A percentile compares a stretch with the other conserved stretches of the same genome.
Evolutionary conservation across 2,113 vertebrate genomes (phyloP).

Genomic region (Grallaria varia): DNA sequence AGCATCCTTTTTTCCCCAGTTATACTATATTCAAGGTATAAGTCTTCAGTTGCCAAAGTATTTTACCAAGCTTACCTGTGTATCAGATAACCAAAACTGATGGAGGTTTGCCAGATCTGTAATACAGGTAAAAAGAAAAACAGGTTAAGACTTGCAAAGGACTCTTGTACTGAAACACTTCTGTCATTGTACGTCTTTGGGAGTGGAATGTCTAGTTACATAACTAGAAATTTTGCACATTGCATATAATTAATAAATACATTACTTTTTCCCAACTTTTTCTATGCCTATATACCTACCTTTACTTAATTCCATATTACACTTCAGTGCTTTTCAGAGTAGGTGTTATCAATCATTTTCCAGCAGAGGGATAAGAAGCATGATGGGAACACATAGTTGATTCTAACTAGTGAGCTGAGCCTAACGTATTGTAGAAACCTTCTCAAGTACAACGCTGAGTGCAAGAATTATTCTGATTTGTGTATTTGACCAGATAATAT

Average conservation of each 20-base stretch:
- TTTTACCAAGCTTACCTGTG: not conserved
- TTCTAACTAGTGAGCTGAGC: not conserved
- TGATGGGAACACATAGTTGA: not conserved
- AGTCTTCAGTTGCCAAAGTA: not conserved
- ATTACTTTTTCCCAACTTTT: not conserved
- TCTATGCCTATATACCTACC: not conserved
- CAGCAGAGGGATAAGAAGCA: not conserved
- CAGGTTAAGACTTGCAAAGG: not conserved
- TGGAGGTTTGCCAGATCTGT: not conserved
- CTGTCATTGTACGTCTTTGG: not conserved
- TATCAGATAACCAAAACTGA: not conserved
- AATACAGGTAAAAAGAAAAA: not conserved
- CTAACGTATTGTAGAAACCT: not conserved
- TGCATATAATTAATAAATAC: not conserved
- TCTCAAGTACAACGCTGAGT: not conserved
- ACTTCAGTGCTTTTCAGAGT: not conserved
- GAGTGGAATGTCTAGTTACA: not conserved
- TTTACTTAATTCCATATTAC: not conserved
- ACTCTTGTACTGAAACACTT: not conserved
- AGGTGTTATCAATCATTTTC: not conserved
- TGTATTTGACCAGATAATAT: not conserved
- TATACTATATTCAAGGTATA: not conserved
- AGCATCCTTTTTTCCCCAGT: not conserved
- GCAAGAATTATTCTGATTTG: not conserved
- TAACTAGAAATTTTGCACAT: not conserved